These are phyloP conservation scores for Atlantisia rogersi DNA, from an alignment of 2,113 vertebrate species.

Conservation along the genomic window DNA sequence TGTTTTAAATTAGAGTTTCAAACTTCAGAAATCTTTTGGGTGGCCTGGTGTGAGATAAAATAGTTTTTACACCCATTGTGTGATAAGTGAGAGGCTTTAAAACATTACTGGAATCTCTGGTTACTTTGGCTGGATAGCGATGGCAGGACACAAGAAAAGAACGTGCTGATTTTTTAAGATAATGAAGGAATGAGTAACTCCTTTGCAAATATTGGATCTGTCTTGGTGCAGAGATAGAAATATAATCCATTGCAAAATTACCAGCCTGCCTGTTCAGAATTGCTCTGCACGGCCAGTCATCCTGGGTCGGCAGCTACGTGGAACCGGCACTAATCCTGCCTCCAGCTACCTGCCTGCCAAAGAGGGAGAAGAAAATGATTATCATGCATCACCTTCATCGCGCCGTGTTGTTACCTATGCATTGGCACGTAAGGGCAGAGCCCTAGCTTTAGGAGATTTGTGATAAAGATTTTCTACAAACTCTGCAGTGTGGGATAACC, in stretches of 20 bases:
- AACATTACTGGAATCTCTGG: not conserved
- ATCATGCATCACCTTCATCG: not conserved
- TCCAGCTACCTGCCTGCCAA: not conserved
- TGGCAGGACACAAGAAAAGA: not conserved
- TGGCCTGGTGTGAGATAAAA: not conserved
- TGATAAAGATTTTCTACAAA: not conserved
- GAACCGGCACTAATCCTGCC: not conserved
- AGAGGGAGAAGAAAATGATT: not conserved
- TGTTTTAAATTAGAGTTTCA: not conserved
- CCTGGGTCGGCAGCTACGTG: not conserved
- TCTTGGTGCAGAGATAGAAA: not conserved
- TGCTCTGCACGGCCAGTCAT: fast-evolving
- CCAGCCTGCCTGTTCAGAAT: not conserved
- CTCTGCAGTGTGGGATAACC: not conserved
- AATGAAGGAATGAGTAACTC: not conserved
- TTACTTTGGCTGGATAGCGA: not conserved
- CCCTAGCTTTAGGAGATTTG: not conserved
- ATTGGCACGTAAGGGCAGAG: not conserved
- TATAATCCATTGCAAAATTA: not conserved
- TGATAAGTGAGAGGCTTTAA: not conserved
- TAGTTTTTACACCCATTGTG: not conserved
- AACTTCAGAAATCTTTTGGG: not conserved
- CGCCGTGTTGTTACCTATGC: not conserved
- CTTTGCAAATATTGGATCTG: not conserved
- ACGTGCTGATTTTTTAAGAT: not conserved